These are phyloP conservation scores for Chaenodraco wilsoni DNA, from an alignment of 2,797 vertebrate species.

Conservation along the genomic window DNA sequence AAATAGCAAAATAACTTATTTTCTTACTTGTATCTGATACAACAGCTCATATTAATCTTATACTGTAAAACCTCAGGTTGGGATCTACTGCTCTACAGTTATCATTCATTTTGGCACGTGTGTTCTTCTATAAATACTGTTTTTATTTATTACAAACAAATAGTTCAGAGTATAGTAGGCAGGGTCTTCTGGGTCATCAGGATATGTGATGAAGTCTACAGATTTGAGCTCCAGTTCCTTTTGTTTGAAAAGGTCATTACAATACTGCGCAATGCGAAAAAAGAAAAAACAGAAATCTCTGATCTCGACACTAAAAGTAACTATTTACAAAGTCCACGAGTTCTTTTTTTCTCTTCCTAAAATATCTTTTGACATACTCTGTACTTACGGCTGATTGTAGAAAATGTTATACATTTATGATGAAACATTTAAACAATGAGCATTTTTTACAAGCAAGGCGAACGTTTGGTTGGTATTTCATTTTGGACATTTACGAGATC, in stretches of 20 bases:
- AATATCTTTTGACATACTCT: constrained; percentile 83
- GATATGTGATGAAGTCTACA: constrained; percentile 77
- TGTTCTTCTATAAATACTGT: constrained; percentile 7
- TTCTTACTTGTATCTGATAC: not conserved
- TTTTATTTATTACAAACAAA: constrained; percentile 41
- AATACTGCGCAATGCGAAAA: constrained; percentile 57
- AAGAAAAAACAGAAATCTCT: constrained; percentile 48
- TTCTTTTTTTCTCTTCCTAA: constrained; percentile 32
- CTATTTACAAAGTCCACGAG: constrained; percentile 78
- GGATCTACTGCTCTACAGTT: constrained; percentile 8
- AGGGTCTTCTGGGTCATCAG: constrained; percentile 48
- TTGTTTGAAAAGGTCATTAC: constrained; percentile 74
- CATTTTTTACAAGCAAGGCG: constrained; percentile 74
- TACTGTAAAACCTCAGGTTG: constrained; percentile 1
- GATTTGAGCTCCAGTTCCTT: constrained; percentile 83
- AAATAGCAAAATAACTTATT: not conserved
- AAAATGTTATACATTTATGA: constrained; percentile 63
- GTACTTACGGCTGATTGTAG: constrained; percentile 85
- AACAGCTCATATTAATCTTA: not conserved
- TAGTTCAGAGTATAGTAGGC: constrained; percentile 36
- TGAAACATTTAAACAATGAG: constrained; percentile 65
- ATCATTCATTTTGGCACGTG: constrained; percentile 39
- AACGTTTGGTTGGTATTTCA: constrained; percentile 62
- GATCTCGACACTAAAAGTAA: constrained; percentile 60
- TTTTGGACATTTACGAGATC: constrained; percentile 57